phyloP scores from a whole-genome alignment of 2,113 vertebrate genomes.

The Dicrurus megarhynchus region DNA sequence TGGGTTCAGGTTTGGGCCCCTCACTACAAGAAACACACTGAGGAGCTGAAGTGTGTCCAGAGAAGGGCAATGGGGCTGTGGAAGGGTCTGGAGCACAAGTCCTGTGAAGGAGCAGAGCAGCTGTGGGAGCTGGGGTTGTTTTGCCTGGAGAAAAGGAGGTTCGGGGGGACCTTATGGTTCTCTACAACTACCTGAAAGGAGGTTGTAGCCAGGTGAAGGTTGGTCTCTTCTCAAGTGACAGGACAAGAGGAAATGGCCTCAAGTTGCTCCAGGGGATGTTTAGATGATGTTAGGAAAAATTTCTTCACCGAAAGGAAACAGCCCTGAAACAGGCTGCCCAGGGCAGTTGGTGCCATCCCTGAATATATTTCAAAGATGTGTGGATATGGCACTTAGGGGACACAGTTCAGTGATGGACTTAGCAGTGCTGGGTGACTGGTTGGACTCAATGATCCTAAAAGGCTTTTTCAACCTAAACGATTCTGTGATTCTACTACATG shows the following conservation, averaged over 20 bases:
- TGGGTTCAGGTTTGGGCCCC: neutral
- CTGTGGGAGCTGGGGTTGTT: neutral
- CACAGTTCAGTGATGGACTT: neutral
- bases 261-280: neutral
- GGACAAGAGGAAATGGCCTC: neutral
- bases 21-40: neutral
- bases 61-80: neutral
- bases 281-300: neutral
- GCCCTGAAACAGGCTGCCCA: neutral
- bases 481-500: neutral
- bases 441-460: neutral
- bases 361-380: neutral
- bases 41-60: neutral
- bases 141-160: neutral
- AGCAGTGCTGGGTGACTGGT: neutral
- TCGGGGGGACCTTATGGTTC: fast-evolving
- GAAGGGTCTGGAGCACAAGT: neutral
- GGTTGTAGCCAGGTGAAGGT: neutral
- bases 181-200: neutral
- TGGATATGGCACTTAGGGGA: neutral
- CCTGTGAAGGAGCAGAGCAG: neutral
- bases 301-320: neutral
- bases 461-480: neutral
- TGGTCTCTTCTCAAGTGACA: neutral
- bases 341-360: neutral